Base-by-base conservation (phyloP, 2,888 invertebrate genomes). In the Kuschelorhynchus macadamiae region DNA sequence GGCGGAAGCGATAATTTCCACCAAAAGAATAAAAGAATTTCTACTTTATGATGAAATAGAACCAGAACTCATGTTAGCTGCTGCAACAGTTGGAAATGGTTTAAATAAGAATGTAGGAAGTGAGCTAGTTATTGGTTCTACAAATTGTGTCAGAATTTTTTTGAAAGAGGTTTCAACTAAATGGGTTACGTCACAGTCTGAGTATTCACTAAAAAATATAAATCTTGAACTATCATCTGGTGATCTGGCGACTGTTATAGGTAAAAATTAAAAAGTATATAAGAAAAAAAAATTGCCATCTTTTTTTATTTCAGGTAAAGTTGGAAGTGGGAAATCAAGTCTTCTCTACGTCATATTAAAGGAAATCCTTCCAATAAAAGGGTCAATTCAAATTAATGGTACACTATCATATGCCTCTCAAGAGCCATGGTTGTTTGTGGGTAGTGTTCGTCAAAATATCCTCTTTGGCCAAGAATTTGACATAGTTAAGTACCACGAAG, bases 401-500 rank as follows among this genome's bases (percentile, higher is more conserved):
- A 85, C 85, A 0, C 84, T 91, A 0, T 89, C 90, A 0, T 95
- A 95, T 79, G 91, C 92, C 0, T 89, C 92, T 53, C 94, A 95
- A 81, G 91, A 95, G 78, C 92, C 95, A 0, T 96, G 95, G 95
- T 80, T 92, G 0, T 92, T 92, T 76, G 89, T 89, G 61, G 91
- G 90, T n/a, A 93, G 93, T 67, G 90, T 98, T 0, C 87, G 93
- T 9, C 95, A 96, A 77, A 98, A 98, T 81, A 94, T 98, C 72
- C 81, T 95, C 1, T 97, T 97, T 82, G 96, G 96, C 0, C 88
- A 87, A 78, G 85, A 87, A 71, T 91, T 88, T 88, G 90, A 90
- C 74, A 85, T 87, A 20, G 86, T 87, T 17, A 86, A 88, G n/a
- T 91, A 86, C 81, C 91, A 86, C 81, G 84, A 88, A 66, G 90